Conservation (phyloP, 2,113 vertebrate species). For the Spheniscus mendiculus region DNA sequence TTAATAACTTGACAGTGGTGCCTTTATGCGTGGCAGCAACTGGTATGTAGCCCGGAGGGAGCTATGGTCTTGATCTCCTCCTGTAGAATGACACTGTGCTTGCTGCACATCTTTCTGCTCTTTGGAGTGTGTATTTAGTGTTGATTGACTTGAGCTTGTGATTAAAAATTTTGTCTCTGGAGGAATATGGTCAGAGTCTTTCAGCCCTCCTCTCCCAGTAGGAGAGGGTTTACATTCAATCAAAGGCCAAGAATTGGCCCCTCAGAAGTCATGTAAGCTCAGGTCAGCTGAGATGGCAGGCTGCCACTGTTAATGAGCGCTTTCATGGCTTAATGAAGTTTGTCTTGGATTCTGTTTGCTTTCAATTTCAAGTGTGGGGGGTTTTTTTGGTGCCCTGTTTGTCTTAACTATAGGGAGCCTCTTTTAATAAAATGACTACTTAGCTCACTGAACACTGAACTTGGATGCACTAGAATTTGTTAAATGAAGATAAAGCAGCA, state of each 20-base stretch:
- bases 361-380: background rate
- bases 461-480: background rate
- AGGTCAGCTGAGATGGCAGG: background rate
- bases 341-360: background rate
- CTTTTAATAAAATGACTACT: background rate
- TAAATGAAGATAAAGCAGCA: background rate
- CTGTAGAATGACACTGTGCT: background rate
- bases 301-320: background rate
- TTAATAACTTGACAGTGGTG: background rate
- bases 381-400: background rate
- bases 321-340: background rate
- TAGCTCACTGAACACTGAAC: background rate
- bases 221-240: background rate
- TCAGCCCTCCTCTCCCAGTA: background rate
- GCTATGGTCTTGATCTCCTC: background rate
- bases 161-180: background rate
- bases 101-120: background rate
- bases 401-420: background rate
- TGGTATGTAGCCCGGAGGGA: background rate
- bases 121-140: background rate
- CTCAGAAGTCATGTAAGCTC: background rate
- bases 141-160: background rate
- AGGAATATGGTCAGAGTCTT: background rate
- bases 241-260: background rate
- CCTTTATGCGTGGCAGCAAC: background rate